Base-by-base conservation (phyloP, 2,888 invertebrate species). In the Tetragonisca angustula region DNA sequence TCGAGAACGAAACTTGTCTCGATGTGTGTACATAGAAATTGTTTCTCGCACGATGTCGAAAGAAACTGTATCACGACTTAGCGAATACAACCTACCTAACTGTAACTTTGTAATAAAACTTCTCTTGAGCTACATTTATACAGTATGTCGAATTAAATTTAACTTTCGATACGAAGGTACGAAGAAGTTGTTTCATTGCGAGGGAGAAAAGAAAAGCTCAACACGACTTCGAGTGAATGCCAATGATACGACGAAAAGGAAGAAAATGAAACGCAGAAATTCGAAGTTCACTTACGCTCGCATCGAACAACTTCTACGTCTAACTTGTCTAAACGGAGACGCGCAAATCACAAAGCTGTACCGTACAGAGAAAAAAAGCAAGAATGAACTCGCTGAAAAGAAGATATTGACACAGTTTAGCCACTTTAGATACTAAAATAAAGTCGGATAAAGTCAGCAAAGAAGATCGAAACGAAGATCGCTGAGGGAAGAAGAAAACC, bases 101-200 rank as follows among this genome's bases (percentile, higher is more conserved):
- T 56, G 54, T 65, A 74, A 74, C 52, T 56, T 62, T 65, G 54
- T 56, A 65, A 65, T 56, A 56, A 74, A 65, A 54, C 24, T 36
- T 43, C 43, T 74, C 52, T 52, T 52, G 15, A 19, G 49, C 5
- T 50, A 52, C 36, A 56, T 75, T 49, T 54, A 43, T 24, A 2
- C 11, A 36, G 32, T 43, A 21, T 19, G 24, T 74, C 13, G 9
- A 36, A 74, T n/a, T 27, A 24, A 19, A 19, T 32, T 17, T 4
- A 56, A 4, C 4, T n/a, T 4, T 21, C 21, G 32, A 21, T 24
- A n/a, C 21, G 4, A 32, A 61, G 2, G 9, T 9, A 43, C 43
- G 9, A 43, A n/a, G n/a, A 50, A 74, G 52, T 17, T 19, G 64
- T 32, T 21, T 62, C 11, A 1, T 19, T 54, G 27, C 62, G 36